Evolutionary conservation across 2,888 invertebrate genomes (phyloP), one percentile per base, ranked within the genome.

Genomic region (Melanostoma scalare): DNA sequence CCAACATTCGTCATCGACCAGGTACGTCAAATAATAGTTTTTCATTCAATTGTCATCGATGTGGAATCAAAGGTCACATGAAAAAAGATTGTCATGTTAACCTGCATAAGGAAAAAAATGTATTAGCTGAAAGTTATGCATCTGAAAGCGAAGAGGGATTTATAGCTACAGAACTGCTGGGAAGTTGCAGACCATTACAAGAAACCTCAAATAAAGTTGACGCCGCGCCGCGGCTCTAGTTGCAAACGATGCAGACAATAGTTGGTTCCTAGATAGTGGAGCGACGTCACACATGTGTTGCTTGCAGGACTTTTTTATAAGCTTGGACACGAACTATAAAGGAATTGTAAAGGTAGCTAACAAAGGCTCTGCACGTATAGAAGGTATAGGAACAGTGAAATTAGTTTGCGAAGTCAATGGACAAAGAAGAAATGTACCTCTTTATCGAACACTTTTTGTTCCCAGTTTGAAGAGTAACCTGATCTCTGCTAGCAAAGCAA

Each of bases 241-340:
- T 20, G 20, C 20, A 20, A 20, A 20, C 20, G 20, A 20, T 20
- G 20, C 20, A 20, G 20, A 20, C 20, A 20, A 9, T 0, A 53
- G 6, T 3, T 44, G 53, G 55, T 68, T 30, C n/a, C 6, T 68
- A 36, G 55, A 68, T 53, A 53, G 63, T 48, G 63, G 33, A 31
- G 63, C 63, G 9, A 63, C 63, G n/a, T 44, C 63, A 2, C 63
- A 63, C 35, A 68, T 53, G 53, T 40, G 40, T 31, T 40, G 53
- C 53, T 4, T 9, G 2, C 9, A 6, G 10, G n/a, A 9, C 20
- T 42, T 40, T 53, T 33, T 53, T 9, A 35, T 53, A 6, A 35
- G 9, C 2, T 9, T 53, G 35, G 35, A 53, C 9, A 2, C 9
- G 10, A n/a, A 46, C 10, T 46, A 46, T 10, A 53, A 33, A 4